Evolutionary conservation across 2,888 invertebrate genomes (phyloP).

Genomic region (Bimastos eiseni): DNA sequence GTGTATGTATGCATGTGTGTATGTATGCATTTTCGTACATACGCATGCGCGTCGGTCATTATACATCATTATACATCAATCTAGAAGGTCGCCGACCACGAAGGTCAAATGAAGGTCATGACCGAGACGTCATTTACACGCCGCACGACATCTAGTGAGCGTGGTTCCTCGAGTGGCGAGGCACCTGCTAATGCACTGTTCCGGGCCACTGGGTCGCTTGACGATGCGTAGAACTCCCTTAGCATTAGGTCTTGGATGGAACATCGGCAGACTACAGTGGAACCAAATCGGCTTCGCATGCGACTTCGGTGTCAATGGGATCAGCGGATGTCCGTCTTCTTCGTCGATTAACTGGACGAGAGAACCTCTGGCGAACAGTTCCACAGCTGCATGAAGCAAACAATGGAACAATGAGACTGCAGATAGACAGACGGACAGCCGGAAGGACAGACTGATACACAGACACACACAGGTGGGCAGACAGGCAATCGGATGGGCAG

Average conservation of each 20-base stretch:
- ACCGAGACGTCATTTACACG: neutral
- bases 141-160: neutral
- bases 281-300: neutral
- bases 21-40: no score
- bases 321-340: neutral
- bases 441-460: neutral
- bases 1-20: no score
- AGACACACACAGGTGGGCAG: neutral
- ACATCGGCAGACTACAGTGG: neutral
- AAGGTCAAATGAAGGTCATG: neutral
- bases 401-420: neutral
- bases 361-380: neutral
- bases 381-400: neutral
- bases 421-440: neutral
- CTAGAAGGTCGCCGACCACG: neutral
- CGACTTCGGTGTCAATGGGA: neutral
- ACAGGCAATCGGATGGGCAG: no score
- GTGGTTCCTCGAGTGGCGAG: neutral
- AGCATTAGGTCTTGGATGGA: neutral
- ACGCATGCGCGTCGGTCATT: neutral
- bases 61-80: no score
- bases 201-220: neutral
- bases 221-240: neutral
- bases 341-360: neutral
- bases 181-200: neutral